Conservation (phyloP, 23 tunicate species). For the Pegea sp. region DNA sequence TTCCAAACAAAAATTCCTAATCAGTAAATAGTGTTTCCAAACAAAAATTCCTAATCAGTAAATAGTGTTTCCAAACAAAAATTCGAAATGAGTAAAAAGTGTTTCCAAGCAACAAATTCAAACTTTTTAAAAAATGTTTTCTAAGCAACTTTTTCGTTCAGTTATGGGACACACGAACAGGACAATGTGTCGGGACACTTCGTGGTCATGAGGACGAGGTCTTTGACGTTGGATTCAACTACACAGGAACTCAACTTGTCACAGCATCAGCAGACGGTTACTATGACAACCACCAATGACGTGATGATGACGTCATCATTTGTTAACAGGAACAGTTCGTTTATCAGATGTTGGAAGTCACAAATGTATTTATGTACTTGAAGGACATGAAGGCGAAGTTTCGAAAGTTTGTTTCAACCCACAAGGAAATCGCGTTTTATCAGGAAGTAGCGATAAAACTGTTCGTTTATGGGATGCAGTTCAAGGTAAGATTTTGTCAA, state of each 20-base stretch:
- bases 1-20: too few species aligned
- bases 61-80: too few species aligned
- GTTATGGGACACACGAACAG: slow-evolving; percentile 88
- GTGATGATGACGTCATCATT: not conserved
- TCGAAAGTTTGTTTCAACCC: slow-evolving; percentile 89
- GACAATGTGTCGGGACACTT: slow-evolving; percentile 61
- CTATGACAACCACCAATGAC: not conserved
- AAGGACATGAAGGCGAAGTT: slow-evolving; percentile 93
- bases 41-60: too few species aligned
- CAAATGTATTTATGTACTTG: slow-evolving; percentile 37
- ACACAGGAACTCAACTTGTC: slow-evolving; percentile 51
- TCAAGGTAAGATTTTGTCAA: slow-evolving; percentile 14
- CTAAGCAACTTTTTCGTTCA: too few species aligned
- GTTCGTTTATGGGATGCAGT: slow-evolving; percentile 58
- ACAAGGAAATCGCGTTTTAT: slow-evolving; percentile 59
- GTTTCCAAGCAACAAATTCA: too few species aligned
- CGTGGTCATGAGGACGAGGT: slow-evolving; percentile 92
- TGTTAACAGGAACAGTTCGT: slow-evolving; percentile 39
- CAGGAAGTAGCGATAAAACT: slow-evolving; percentile 75
- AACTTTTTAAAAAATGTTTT: too few species aligned
- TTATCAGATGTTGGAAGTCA: slow-evolving; percentile 60
- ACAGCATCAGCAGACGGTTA: slow-evolving; percentile 85
- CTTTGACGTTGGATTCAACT: slow-evolving; percentile 81
- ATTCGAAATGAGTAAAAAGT: too few species aligned
- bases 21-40: too few species aligned